Conservation (phyloP, 2,888 invertebrate genomes). For the Caenorhabditis drosophilae region DNA sequence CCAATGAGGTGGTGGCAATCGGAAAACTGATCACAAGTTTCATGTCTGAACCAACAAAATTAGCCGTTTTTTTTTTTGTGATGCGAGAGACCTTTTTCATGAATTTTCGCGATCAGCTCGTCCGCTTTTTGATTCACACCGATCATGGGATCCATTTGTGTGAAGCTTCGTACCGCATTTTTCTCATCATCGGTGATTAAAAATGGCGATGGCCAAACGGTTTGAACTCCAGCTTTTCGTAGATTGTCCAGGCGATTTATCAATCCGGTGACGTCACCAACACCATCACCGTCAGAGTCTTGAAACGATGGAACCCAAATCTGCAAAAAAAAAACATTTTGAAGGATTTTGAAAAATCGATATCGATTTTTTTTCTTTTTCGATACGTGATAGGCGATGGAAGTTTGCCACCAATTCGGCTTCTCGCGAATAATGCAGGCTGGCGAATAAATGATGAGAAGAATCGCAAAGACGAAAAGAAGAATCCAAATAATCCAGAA, state of each 20-base stretch:
- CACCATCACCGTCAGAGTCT: conserved; percentile 83
- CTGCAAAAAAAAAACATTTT: too few relatives aligned
- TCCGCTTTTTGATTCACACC: conserved; percentile 79
- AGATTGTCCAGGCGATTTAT: conserved; percentile 40
- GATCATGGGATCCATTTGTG: conserved; percentile 77
- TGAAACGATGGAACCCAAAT: conserved; percentile 85
- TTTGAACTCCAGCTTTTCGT: conserved; percentile 40
- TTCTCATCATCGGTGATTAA: conserved; percentile 47
- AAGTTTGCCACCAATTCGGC: conserved; percentile 64
- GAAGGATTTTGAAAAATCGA: too few relatives aligned
- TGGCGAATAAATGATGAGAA: conserved; percentile 53
- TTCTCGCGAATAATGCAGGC: conserved; percentile 48
- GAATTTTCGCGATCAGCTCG: conserved; percentile 76
- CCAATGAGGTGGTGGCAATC: conserved; percentile 72
- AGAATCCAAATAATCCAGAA: conserved; percentile 60
- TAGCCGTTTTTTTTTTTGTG: too few relatives aligned
- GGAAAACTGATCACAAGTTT: conserved; percentile 72
- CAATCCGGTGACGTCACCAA: conserved; percentile 82
- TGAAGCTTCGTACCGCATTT: conserved; percentile 72
- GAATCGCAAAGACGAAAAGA: conserved; percentile 52
- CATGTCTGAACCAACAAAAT: too few relatives aligned
- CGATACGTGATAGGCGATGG: conserved; percentile 63
- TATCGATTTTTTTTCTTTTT: conserved; percentile 3
- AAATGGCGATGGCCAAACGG: conserved; percentile 55
- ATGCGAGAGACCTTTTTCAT: too few relatives aligned